Percentiles rank a stretch among this genome's conserved stretches.
Evolutionary conservation across 2,888 invertebrate genomes (phyloP).

Genomic region (Bellardia pandia): DNA sequence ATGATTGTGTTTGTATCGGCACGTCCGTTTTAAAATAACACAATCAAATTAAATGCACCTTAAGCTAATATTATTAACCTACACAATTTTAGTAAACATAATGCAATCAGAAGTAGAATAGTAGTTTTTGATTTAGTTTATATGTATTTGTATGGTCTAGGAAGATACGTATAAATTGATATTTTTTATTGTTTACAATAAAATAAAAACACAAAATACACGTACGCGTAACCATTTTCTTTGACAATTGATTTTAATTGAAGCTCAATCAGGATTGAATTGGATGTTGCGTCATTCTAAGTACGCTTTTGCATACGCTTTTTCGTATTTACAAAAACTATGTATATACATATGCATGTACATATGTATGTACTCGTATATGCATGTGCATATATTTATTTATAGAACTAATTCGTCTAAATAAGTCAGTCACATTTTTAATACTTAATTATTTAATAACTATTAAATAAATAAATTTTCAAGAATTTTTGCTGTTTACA

Average conservation of each 20-base stretch:
- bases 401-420: not conserved
- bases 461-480: no score
- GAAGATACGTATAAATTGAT: not conserved
- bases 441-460: no score
- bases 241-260: constrained; percentile 68
- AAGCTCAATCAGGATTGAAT: constrained; percentile 67
- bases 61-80: constrained; percentile 31
- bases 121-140: no score
- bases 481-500: no score
- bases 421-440: no score
- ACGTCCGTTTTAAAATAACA: constrained; percentile 61
- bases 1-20: constrained; percentile 41
- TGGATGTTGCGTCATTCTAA: constrained; percentile 63
- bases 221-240: not conserved
- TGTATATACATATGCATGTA: not conserved
- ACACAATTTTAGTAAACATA: no score
- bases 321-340: not conserved
- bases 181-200: not conserved
- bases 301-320: not conserved
- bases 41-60: constrained; percentile 32
- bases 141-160: no score
- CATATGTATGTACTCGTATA: not conserved
- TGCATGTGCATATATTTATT: not conserved
- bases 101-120: no score
- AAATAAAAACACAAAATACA: constrained; percentile 4